Conservation (phyloP, 2,888 invertebrate species). For the Plagodis dolabraria region DNA sequence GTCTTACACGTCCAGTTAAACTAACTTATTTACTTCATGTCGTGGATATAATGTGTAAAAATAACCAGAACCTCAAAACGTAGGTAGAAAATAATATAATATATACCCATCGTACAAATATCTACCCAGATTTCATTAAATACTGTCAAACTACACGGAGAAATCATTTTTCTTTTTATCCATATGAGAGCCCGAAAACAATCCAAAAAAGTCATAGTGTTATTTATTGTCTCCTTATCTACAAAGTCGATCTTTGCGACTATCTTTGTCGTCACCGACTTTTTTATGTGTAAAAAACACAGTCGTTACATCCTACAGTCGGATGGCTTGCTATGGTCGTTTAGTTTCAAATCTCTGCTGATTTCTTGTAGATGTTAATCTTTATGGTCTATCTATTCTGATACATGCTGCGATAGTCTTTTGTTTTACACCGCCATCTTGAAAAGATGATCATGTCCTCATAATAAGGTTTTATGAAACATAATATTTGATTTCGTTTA, state of each 20-base stretch:
- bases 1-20: too few species aligned
- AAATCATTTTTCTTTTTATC: slow-evolving; percentile 14
- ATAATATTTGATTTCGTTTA: too few species aligned
- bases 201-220: slow-evolving; percentile 64
- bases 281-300: slow-evolving; percentile 69
- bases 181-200: slow-evolving; percentile 24
- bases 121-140: slow-evolving; percentile 1
- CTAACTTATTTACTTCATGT: too few species aligned
- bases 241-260: slow-evolving; percentile 59
- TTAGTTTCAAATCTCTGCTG: slow-evolving; percentile 64
- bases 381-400: slow-evolving; percentile 63
- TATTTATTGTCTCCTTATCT: slow-evolving; percentile 78
- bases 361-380: slow-evolving; percentile 75
- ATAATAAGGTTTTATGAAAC: too few species aligned
- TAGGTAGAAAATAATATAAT: too few species aligned
- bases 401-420: slow-evolving; percentile 26
- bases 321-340: slow-evolving; percentile 61
- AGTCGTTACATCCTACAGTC: slow-evolving; percentile 61
- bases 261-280: slow-evolving; percentile 73
- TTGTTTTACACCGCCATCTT: slow-evolving; percentile 34
- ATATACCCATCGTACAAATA: neutral
- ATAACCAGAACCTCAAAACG: too few species aligned
- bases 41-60: too few species aligned
- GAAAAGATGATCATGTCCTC: neutral
- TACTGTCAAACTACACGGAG: slow-evolving; percentile 11